phyloP scores from a whole-genome alignment of 2,113 vertebrate species.

The Microtus ochrogaster region DNA sequence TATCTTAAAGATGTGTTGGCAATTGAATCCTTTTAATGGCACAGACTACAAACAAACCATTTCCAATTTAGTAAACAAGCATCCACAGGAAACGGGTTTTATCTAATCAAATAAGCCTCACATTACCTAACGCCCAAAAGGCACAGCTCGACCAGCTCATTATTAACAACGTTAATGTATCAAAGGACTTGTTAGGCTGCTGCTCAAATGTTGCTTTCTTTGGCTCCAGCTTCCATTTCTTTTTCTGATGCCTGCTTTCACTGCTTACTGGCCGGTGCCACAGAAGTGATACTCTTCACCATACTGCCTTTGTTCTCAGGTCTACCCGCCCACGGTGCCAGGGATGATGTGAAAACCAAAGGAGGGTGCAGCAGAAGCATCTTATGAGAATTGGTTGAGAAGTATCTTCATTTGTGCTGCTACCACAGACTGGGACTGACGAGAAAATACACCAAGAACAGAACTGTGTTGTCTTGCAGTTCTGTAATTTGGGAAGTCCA shows the following conservation, averaged over 20 bases:
- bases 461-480: neutral
- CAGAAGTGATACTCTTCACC: neutral
- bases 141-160: neutral
- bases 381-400: neutral
- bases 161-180: conserved; percentile 24
- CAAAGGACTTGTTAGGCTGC: neutral
- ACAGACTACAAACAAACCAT: conserved; percentile 33
- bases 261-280: neutral
- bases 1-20: conserved; percentile 49
- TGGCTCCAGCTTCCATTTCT: conserved; percentile 17
- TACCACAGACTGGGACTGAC: neutral
- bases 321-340: neutral
- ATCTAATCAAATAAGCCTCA: conserved; percentile 51
- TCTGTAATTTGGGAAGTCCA: neutral
- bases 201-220: neutral
- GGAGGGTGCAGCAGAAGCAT: neutral
- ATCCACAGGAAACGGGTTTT: conserved; percentile 40
- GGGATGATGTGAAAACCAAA: neutral
- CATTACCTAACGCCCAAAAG: neutral
- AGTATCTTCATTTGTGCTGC: neutral
- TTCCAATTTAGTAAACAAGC: conserved; percentile 57
- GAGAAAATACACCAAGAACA: neutral
- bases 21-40: conserved; percentile 63
- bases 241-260: conserved; percentile 5
- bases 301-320: neutral